phyloP scores from a whole-genome alignment of 2,113 vertebrate species.

The Seriola aureovittata region DNA sequence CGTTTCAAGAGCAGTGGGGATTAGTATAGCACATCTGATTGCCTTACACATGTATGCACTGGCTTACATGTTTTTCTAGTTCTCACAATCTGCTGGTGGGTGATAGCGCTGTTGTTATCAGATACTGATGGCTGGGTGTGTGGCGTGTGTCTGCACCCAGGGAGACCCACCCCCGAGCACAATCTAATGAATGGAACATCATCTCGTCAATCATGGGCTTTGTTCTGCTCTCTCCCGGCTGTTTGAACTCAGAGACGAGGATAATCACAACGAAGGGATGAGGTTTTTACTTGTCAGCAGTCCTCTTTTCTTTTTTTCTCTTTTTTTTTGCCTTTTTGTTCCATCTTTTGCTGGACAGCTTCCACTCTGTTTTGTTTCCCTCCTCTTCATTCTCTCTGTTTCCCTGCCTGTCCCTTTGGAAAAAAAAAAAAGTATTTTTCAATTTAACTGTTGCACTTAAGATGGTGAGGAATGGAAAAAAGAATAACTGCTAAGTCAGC shows the following conservation, averaged over 20 bases:
- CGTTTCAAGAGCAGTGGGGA: neutral
- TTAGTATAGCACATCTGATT: neutral
- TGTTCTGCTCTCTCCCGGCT: conserved; percentile 68
- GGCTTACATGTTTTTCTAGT: conserved; percentile 16
- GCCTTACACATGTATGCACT: conserved; percentile 4
- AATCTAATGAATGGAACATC: conserved; percentile 80
- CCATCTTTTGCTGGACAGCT: conserved; percentile 24
- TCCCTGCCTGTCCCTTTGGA: conserved; percentile 1
- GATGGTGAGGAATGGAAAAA: conserved; percentile 32
- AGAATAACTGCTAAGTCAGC: conserved; percentile 36
- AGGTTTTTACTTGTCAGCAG: conserved; percentile 63
- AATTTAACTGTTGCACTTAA: conserved; percentile 17
- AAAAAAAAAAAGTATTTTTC: conserved; percentile 30
- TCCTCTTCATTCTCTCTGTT: conserved; percentile 21
- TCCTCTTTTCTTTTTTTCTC: neutral
- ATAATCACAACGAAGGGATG: conserved; percentile 53
- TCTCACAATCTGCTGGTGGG: conserved; percentile 43
- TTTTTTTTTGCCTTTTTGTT: conserved; percentile 31
- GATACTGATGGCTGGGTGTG: conserved; percentile 60
- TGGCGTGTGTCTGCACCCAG: conserved; percentile 62
- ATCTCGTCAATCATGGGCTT: conserved; percentile 77
- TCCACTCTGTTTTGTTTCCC: conserved; percentile 35
- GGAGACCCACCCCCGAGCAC: conserved; percentile 68
- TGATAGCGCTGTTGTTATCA: conserved; percentile 60
- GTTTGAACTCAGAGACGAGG: conserved; percentile 69